Conservation (phyloP, 1,140 invertebrate species). For the Platorchestia sp. region DNA sequence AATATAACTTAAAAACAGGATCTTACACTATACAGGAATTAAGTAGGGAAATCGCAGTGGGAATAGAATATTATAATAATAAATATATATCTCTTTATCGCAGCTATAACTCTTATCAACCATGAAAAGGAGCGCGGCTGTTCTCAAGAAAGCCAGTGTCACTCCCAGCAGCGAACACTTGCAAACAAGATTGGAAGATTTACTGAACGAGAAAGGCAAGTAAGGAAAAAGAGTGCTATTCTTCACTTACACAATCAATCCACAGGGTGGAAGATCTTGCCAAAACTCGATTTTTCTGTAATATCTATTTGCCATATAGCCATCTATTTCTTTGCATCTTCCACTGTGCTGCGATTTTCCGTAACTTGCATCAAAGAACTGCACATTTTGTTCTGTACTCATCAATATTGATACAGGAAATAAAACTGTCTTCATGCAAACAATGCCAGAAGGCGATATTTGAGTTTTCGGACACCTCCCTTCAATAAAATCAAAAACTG, state of each 20-base stretch:
- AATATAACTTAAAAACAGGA: conserved; percentile 23
- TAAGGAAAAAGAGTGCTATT: not conserved
- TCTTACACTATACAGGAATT: conserved; percentile 43
- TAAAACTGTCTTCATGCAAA: not conserved
- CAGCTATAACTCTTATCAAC: conserved; percentile 37
- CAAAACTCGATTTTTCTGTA: not conserved
- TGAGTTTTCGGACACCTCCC: not conserved
- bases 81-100: conserved; percentile 55
- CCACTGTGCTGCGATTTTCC: not conserved
- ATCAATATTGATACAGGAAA: not conserved
- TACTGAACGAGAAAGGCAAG: not conserved
- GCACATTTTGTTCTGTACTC: not conserved
- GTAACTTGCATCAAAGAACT: not conserved
- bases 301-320: not conserved
- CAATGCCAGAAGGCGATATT: not conserved
- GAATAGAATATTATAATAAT: conserved; percentile 47
- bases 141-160: not conserved
- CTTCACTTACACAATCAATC: not conserved
- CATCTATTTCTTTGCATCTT: not conserved
- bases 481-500: not conserved
- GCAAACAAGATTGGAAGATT: not conserved
- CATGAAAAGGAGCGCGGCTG: conserved; percentile 1
- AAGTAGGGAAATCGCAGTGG: conserved; percentile 51
- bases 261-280: not conserved
- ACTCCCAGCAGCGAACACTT: not conserved